Percentiles rank a stretch among this genome's conserved stretches.
phyloP scores from a whole-genome alignment of 2,888 invertebrate species.

The Oscheius sp. region DNA sequence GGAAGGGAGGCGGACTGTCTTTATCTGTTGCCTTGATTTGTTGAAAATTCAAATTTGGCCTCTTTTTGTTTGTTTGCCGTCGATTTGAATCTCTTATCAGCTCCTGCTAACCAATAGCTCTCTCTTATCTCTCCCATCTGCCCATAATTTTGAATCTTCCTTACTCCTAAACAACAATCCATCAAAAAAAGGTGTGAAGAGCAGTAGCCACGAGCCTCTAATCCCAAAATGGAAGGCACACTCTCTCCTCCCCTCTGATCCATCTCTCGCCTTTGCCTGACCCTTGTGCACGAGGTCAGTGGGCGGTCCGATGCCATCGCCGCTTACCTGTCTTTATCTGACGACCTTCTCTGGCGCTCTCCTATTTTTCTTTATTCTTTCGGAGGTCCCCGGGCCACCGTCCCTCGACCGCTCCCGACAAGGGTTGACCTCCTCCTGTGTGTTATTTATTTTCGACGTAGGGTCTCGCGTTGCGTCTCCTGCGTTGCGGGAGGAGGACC shows the following conservation, averaged over 20 bases:
- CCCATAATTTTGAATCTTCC: not conserved
- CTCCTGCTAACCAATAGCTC: not conserved
- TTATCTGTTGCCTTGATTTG: not conserved
- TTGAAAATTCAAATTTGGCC: not conserved
- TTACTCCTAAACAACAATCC: not conserved
- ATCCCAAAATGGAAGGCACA: too few relatives aligned
- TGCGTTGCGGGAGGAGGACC: too few relatives aligned
- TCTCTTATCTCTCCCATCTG: not conserved
- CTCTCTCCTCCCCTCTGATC: not conserved
- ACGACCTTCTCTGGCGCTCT: constrained; percentile 22
- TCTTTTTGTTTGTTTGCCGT: not conserved
- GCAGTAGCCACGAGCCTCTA: not conserved
- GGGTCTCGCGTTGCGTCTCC: too few relatives aligned
- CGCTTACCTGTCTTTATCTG: constrained; percentile 30
- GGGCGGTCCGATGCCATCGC: constrained; percentile 13
- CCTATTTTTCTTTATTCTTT: not conserved
- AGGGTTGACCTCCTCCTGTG: too few relatives aligned
- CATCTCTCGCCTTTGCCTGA: not conserved
- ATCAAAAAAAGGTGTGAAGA: not conserved
- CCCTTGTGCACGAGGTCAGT: constrained; percentile 5
- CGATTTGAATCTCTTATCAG: not conserved
- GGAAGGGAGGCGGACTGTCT: not conserved
- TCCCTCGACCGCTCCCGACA: too few relatives aligned
- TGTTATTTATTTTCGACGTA: too few relatives aligned
- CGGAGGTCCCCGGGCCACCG: not conserved